Evolutionary conservation across 2,888 invertebrate genomes (phyloP).

Genomic region (Rhagium mordax): DNA sequence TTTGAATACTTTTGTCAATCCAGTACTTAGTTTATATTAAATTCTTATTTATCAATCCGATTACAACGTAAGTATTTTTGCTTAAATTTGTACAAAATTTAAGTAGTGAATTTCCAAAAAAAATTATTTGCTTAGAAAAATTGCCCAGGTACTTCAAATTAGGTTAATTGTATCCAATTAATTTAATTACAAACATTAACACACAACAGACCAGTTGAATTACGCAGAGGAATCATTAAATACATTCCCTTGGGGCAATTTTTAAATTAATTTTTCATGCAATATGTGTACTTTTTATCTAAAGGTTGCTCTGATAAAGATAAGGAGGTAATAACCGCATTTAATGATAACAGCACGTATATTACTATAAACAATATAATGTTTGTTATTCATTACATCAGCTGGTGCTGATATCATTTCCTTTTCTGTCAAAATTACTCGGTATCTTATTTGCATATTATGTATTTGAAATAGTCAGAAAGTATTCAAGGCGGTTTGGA

Average conservation of each 20-base stretch:
- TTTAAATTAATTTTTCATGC: neutral
- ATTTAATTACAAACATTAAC: neutral
- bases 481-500: neutral
- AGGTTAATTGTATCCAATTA: neutral
- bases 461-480: neutral
- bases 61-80: too few relatives aligned
- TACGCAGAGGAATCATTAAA: neutral
- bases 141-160: too few relatives aligned
- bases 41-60: too few relatives aligned
- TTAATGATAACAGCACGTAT: neutral
- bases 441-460: neutral
- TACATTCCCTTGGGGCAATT: neutral
- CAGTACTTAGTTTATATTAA: too few relatives aligned
- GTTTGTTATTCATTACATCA: neutral
- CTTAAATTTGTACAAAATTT: too few relatives aligned
- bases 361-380: neutral
- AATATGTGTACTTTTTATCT: neutral
- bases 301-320: neutral
- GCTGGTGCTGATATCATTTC: neutral
- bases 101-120: too few relatives aligned
- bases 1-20: too few relatives aligned
- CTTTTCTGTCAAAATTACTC: neutral
- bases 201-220: neutral
- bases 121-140: too few relatives aligned
- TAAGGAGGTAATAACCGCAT: neutral